Evolutionary conservation across 2,888 invertebrate species (phyloP).

Genomic region (Desoria tigrina): DNA sequence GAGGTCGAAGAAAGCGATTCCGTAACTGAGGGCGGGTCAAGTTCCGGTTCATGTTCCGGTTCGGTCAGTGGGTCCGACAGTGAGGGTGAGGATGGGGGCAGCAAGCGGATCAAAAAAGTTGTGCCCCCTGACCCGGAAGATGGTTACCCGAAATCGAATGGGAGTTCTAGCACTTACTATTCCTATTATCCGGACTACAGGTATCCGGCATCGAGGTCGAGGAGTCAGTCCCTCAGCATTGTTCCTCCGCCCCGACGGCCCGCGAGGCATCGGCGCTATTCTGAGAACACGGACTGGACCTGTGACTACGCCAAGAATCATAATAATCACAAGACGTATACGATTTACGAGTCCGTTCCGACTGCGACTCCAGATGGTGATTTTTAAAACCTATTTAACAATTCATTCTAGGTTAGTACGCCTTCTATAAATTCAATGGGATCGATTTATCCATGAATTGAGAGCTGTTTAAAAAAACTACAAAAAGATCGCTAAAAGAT

Average conservation of each 20-base stretch:
- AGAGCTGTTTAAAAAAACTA: no score
- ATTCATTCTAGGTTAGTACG: no score
- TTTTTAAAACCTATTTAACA: no score
- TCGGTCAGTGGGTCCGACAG: conserved; percentile 17
- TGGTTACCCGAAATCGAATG: not conserved
- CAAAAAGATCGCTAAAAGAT: no score
- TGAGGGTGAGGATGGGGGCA: conserved; percentile 21
- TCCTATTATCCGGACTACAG: conserved; percentile 30
- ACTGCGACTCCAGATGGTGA: conserved; percentile 49
- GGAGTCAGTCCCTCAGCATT: conserved; percentile 46
- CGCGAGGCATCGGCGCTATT: conserved; percentile 41
- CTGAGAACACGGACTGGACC: conserved; percentile 38
- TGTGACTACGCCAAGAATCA: conserved; percentile 32
- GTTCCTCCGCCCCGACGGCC: conserved; percentile 26
- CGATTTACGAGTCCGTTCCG: conserved; percentile 50
- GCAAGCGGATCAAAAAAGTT: conserved; percentile 9
- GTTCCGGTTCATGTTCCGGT: conserved; percentile 16
- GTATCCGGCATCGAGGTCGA: conserved; percentile 2
- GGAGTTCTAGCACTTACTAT: conserved; percentile 17
- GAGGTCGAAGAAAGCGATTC: not conserved
- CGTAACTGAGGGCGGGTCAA: not conserved
- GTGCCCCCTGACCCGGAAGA: conserved; percentile 10
- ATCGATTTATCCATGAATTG: no score
- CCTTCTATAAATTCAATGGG: no score
- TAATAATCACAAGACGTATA: conserved; percentile 37